phyloP scores from a whole-genome alignment of 2,797 vertebrate species.

The Triplophysa yarkandensis region DNA sequence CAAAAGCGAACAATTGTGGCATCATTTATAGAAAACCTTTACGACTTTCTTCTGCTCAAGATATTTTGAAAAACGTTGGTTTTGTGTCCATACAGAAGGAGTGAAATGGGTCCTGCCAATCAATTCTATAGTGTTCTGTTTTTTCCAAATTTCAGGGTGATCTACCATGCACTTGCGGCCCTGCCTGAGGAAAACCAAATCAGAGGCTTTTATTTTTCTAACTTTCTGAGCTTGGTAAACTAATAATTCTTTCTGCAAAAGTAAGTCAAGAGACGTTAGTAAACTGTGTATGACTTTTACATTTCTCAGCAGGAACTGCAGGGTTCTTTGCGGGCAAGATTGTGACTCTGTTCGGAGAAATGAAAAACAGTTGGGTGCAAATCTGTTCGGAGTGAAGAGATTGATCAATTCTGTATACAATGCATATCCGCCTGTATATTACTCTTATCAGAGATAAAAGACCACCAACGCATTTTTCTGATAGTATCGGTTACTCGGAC shows the following conservation, averaged over 20 bases:
- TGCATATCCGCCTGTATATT: constrained; percentile 27
- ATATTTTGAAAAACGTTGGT: constrained; percentile 11
- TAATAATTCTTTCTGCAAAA: constrained; percentile 50
- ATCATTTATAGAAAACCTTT: no score
- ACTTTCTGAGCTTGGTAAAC: constrained; percentile 48
- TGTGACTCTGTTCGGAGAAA: constrained; percentile 15
- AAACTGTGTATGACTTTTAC: constrained; percentile 44
- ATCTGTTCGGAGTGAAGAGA: constrained; percentile 21
- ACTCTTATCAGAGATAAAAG: background rate
- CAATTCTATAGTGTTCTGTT: constrained; percentile 48
- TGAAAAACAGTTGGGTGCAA: background rate
- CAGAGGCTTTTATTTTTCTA: constrained; percentile 44
- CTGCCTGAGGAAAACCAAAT: constrained; percentile 47
- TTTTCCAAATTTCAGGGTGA: no score
- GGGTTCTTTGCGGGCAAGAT: constrained; percentile 17
- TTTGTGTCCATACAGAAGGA: constrained; percentile 28
- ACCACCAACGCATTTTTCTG: background rate
- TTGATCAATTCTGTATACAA: constrained; percentile 11
- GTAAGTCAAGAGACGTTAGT: constrained; percentile 32
- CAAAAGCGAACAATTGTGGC: no score
- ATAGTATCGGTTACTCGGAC: background rate
- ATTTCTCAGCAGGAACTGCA: constrained; percentile 32
- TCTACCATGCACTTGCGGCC: no score
- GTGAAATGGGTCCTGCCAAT: constrained; percentile 48
- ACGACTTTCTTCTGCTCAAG: no score